These are phyloP conservation scores for Poecile montanus DNA, from an alignment of 2,797 vertebrate species.

Conservation along the genomic window DNA sequence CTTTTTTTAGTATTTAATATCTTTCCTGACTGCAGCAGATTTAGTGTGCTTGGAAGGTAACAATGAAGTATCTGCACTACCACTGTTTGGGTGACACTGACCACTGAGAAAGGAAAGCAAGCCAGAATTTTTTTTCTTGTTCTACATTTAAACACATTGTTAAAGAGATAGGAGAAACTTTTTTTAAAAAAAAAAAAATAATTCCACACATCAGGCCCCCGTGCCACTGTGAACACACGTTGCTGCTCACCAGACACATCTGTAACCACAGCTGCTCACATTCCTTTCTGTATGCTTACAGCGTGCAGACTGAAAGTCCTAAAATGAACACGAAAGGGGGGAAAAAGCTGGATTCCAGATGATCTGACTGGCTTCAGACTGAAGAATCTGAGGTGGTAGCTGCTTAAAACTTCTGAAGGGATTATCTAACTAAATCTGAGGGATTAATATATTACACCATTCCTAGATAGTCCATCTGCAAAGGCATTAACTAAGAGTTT, in stretches of 20 bases:
- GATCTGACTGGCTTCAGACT: background rate
- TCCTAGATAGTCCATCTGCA: conserved; percentile 22
- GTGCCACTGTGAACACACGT: background rate
- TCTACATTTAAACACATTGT: background rate
- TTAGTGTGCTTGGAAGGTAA: background rate
- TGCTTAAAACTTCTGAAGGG: background rate
- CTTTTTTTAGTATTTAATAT: conserved; percentile 25
- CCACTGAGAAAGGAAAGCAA: background rate
- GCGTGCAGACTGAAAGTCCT: background rate
- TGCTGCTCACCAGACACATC: background rate
- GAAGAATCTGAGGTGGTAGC: background rate
- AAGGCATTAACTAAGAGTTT: conserved; percentile 1
- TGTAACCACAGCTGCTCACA: background rate
- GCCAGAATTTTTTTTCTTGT: background rate
- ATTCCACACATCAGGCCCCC: background rate
- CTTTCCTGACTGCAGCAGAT: background rate
- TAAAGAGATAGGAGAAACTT: background rate
- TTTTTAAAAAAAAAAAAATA: background rate
- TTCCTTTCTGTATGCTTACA: background rate
- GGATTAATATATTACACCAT: background rate
- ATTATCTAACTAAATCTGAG: conserved; percentile 17
- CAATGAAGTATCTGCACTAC: background rate
- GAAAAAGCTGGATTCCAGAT: background rate
- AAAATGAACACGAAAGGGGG: background rate
- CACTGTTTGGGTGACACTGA: background rate